A percentile compares a stretch with the other conserved stretches of the same genome.
Evolutionary conservation across 2,113 vertebrate species (phyloP).

Genomic region (Orycteropus afer): DNA sequence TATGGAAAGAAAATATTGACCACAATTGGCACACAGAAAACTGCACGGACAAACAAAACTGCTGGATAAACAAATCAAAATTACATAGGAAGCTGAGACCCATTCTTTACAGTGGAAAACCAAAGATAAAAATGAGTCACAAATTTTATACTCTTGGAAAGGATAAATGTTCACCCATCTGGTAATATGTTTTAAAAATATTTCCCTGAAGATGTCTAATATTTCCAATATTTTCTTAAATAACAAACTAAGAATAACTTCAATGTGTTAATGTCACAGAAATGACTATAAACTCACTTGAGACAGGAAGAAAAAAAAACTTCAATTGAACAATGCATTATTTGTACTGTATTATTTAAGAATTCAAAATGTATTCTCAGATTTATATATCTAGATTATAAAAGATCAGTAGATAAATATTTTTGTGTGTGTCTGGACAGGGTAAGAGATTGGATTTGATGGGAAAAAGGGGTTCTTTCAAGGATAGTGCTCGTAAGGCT

Average conservation of each 20-base stretch:
- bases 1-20: conserved; percentile 94
- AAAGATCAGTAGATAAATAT: background rate
- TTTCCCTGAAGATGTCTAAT: conserved; percentile 84
- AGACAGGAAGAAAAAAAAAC: conserved; percentile 64
- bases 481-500: background rate
- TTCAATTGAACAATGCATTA: conserved; percentile 57
- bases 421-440: background rate
- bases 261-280: conserved; percentile 82
- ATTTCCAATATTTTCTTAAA: conserved; percentile 86
- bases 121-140: conserved; percentile 90
- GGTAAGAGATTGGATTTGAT: background rate
- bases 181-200: conserved; percentile 74
- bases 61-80: conserved; percentile 94
- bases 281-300: conserved; percentile 70
- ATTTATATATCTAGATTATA: conserved; percentile 23
- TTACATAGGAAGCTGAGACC: conserved; percentile 90
- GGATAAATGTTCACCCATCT: conserved; percentile 84
- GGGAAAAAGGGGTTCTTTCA: background rate
- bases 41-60: conserved; percentile 91
- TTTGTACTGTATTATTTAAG: conserved; percentile 60
- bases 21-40: conserved; percentile 89
- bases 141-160: conserved; percentile 86
- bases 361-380: background rate
- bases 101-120: conserved; percentile 88
- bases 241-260: conserved; percentile 84